These are phyloP conservation scores for Bombycilla garrulus DNA, from an alignment of 2,113 vertebrate species.

Conservation along the genomic window DNA sequence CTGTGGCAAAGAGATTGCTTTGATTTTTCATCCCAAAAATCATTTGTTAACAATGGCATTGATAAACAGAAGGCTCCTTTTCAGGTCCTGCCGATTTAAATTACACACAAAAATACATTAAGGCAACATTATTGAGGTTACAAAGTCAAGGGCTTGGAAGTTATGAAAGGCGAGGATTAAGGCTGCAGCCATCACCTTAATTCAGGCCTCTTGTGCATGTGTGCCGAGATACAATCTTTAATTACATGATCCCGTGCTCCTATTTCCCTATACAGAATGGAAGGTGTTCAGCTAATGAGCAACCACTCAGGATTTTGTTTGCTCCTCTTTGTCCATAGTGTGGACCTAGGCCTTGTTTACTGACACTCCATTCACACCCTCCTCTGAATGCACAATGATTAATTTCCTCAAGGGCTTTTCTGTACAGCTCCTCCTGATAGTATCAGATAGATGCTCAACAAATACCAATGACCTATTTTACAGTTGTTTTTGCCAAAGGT, in stretches of 20 bases:
- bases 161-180: constrained; percentile 13
- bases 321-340: not conserved
- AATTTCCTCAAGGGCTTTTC: constrained; percentile 45
- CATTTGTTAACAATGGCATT: not conserved
- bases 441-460: not conserved
- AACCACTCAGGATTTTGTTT: constrained; percentile 17
- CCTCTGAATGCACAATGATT: not conserved
- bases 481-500: not conserved
- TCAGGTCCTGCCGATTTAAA: not conserved
- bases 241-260: constrained; percentile 2
- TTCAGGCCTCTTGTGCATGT: constrained; percentile 15
- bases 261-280: not conserved
- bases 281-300: constrained; percentile 27
- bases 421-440: not conserved
- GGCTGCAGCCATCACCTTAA: constrained; percentile 2
- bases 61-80: not conserved
- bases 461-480: not conserved
- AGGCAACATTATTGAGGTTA: constrained; percentile 5
- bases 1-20: constrained; percentile 44
- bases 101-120: not conserved
- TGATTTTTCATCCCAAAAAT: constrained; percentile 50
- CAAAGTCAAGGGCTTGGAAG: not conserved
- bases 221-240: constrained; percentile 47
- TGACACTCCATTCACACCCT: not conserved
- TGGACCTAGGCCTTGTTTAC: not conserved